Percentiles rank a stretch among this genome's conserved stretches.
phyloP scores from a whole-genome alignment of 2,797 vertebrate genomes.

The Miichthys miiuy region DNA sequence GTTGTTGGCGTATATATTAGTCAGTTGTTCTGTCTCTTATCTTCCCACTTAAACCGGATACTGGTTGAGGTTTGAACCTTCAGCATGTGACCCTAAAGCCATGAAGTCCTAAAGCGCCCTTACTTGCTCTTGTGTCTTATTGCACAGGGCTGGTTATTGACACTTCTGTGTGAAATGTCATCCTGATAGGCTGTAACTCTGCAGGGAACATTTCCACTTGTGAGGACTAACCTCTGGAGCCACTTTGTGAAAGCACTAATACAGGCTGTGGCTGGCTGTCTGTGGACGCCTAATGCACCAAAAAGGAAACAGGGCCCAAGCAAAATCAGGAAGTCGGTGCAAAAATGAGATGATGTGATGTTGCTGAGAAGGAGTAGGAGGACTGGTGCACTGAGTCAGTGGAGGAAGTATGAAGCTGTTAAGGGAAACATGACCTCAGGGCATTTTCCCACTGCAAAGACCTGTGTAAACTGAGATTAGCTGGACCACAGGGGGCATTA shows the following conservation, averaged over 20 bases:
- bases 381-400: constrained; percentile 17
- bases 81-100: constrained; percentile 25
- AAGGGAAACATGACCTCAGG: constrained; percentile 61
- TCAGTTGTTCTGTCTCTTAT: constrained; percentile 15
- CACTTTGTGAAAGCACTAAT: constrained; percentile 67
- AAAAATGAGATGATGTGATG: constrained; percentile 54
- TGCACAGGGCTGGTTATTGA: constrained; percentile 65
- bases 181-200: constrained; percentile 62
- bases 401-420: constrained; percentile 53
- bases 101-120: constrained; percentile 51
- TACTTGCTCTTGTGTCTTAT: constrained; percentile 63
- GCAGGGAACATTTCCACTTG: constrained; percentile 69
- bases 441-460: constrained; percentile 55
- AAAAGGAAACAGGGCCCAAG: constrained; percentile 47
- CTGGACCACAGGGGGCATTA: constrained; percentile 50
- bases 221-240: constrained; percentile 66
- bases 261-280: constrained; percentile 55
- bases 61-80: constrained; percentile 17
- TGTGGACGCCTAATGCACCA: constrained; percentile 62
- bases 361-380: constrained; percentile 26
- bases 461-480: constrained; percentile 63
- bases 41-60: constrained; percentile 16
- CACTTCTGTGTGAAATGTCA: constrained; percentile 74
- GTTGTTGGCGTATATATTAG: neutral
- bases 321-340: constrained; percentile 53